phyloP scores from a whole-genome alignment of 2,113 vertebrate species.

The Elanoides forficatus region DNA sequence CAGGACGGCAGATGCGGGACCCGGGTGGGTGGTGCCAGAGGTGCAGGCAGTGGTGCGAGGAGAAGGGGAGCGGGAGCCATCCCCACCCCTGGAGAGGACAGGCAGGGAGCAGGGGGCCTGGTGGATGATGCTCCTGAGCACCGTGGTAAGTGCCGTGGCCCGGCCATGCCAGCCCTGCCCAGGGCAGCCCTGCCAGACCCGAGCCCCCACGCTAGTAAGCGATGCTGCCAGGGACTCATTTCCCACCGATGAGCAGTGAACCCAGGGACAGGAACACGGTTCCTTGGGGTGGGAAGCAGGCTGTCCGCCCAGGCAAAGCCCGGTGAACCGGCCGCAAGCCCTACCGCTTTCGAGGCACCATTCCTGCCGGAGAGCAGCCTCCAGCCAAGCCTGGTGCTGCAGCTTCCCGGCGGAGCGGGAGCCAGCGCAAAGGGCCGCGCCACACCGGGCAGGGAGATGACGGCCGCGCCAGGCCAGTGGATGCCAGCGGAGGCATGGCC shows the following conservation, averaged over 20 bases:
- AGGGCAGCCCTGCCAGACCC: not conserved
- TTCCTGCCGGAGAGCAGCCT: not conserved
- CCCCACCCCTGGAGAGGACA: rapidly evolving
- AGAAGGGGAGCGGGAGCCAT: not conserved
- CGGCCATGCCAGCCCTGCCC: not conserved
- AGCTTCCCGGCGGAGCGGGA: rapidly evolving
- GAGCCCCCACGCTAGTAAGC: not conserved
- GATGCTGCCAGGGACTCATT: not conserved
- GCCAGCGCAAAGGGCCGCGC: not conserved
- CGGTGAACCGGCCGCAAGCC: rapidly evolving
- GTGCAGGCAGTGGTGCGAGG: not conserved
- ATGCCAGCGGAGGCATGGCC: rapidly evolving
- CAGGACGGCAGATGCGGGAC: rapidly evolving
- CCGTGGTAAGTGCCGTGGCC: rapidly evolving
- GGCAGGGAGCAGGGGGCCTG: not conserved
- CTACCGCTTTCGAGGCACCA: rapidly evolving
- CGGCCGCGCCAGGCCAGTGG: rapidly evolving
- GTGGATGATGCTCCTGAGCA: not conserved
- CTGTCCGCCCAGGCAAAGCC: not conserved
- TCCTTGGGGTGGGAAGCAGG: not conserved
- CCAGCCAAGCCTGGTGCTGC: not conserved
- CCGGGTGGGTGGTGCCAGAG: not conserved
- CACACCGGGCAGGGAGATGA: not conserved
- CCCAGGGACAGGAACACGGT: not conserved
- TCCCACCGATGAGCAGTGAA: not conserved